phyloP scores from a whole-genome alignment of 2,113 vertebrate species.

The Odontesthes bonariensis region DNA sequence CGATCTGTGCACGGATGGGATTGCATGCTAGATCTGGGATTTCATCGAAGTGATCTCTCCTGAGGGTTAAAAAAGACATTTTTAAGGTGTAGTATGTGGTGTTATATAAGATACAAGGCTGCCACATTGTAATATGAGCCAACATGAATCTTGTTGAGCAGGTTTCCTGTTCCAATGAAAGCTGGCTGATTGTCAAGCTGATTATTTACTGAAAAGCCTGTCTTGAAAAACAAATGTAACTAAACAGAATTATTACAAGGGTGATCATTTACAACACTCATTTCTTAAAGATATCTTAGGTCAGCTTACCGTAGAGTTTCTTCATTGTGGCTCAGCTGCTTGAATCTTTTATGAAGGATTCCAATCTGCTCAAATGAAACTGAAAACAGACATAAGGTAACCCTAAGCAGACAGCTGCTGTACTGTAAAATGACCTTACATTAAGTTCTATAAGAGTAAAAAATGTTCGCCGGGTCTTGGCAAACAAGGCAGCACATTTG shows the following conservation, averaged over 20 bases:
- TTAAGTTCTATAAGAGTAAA: background rate
- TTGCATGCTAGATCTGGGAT: constrained; percentile 92
- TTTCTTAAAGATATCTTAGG: background rate
- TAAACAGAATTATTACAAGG: background rate
- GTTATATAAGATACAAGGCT: background rate
- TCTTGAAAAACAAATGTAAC: background rate
- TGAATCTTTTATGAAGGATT: constrained; percentile 91
- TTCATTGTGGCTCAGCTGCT: constrained; percentile 89
- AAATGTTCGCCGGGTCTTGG: background rate
- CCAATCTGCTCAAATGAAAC: constrained; percentile 92
- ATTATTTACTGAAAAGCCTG: background rate
- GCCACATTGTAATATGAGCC: background rate
- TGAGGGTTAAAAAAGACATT: constrained; percentile 61
- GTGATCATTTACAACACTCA: background rate
- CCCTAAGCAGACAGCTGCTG: too few relatives aligned
- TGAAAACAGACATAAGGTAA: constrained; percentile 59
- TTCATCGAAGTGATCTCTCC: constrained; percentile 89
- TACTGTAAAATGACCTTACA: too few relatives aligned
- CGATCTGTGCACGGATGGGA: constrained; percentile 90
- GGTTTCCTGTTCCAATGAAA: constrained; percentile 25
- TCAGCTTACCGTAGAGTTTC: constrained; percentile 78
- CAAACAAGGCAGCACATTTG: constrained; percentile 34
- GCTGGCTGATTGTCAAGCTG: too few relatives aligned
- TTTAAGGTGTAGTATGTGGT: background rate
- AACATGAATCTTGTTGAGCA: constrained; percentile 37